phyloP scores from a whole-genome alignment of 2,113 vertebrate species.

The Chlorodrepanis virens region DNA sequence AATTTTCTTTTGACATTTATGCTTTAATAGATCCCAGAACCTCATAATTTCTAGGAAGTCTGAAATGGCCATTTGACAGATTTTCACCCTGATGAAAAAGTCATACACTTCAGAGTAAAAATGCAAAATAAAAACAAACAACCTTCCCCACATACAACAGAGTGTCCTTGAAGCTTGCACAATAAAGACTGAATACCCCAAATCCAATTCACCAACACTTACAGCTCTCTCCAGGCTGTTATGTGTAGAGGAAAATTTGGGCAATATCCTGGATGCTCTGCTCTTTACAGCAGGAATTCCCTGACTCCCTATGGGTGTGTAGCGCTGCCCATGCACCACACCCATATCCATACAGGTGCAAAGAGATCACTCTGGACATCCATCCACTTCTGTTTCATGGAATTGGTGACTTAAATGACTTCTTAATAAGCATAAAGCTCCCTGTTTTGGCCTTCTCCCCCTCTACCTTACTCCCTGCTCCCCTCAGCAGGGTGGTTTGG shows the following conservation, averaged over 20 bases:
- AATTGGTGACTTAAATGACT: background rate
- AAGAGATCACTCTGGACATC: background rate
- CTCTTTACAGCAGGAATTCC: background rate
- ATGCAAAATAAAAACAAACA: slow-evolving; percentile 41
- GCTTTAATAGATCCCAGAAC: slow-evolving; percentile 78
- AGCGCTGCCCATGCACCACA: background rate
- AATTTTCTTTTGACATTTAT: slow-evolving; percentile 75
- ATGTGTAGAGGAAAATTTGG: background rate
- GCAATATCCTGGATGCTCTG: background rate
- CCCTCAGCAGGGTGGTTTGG: background rate
- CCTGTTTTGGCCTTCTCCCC: background rate
- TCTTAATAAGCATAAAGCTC: background rate
- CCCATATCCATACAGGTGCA: background rate
- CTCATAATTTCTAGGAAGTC: slow-evolving; percentile 62
- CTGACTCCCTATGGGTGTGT: background rate
- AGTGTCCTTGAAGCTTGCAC: background rate
- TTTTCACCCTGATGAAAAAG: slow-evolving; percentile 60
- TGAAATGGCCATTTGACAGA: slow-evolving; percentile 57
- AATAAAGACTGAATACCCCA: background rate
- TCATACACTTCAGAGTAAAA: slow-evolving; percentile 39
- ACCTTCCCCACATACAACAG: background rate
- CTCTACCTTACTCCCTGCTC: background rate
- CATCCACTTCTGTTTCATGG: background rate
- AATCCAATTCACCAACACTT: background rate
- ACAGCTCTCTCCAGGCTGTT: background rate